Conservation (phyloP, 1,140 invertebrate species). For the Drosophila tani region DNA sequence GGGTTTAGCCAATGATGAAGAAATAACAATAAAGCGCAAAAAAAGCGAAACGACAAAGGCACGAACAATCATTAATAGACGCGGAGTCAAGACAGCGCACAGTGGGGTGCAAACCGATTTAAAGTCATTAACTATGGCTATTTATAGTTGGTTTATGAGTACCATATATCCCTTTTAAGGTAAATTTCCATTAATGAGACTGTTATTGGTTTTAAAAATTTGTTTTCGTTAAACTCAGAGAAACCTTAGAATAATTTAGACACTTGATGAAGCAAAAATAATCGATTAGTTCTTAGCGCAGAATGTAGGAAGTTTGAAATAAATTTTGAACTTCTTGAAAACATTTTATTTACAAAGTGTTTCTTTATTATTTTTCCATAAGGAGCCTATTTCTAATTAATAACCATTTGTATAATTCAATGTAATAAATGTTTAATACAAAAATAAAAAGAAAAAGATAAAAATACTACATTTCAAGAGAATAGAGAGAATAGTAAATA, state of each 20-base stretch:
- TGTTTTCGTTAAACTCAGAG: not conserved
- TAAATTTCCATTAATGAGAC: not conserved
- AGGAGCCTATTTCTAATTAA: no score
- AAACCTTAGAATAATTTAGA: no score
- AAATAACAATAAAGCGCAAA: slow-evolving; percentile 72
- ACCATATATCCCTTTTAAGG: no score
- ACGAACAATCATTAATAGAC: slow-evolving; percentile 38
- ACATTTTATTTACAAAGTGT: not conserved
- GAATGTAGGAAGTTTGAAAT: no score
- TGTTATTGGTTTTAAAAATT: not conserved
- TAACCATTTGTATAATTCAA: no score
- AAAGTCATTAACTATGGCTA: slow-evolving; percentile 10
- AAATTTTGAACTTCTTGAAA: rapidly evolving
- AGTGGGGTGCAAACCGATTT: slow-evolving; percentile 15
- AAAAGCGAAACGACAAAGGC: slow-evolving; percentile 57
- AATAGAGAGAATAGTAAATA: not conserved
- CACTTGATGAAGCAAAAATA: no score
- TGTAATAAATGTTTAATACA: no score
- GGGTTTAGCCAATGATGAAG: slow-evolving; percentile 59
- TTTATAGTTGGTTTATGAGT: not conserved
- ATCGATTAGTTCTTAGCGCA: not conserved
- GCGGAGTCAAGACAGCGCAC: slow-evolving; percentile 14
- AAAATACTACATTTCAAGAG: not conserved
- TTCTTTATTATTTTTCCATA: not conserved
- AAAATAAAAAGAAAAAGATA: no score